These are phyloP conservation scores for Mesitornis unicolor DNA, from an alignment of 2,113 vertebrate genomes.

Conservation along the genomic window DNA sequence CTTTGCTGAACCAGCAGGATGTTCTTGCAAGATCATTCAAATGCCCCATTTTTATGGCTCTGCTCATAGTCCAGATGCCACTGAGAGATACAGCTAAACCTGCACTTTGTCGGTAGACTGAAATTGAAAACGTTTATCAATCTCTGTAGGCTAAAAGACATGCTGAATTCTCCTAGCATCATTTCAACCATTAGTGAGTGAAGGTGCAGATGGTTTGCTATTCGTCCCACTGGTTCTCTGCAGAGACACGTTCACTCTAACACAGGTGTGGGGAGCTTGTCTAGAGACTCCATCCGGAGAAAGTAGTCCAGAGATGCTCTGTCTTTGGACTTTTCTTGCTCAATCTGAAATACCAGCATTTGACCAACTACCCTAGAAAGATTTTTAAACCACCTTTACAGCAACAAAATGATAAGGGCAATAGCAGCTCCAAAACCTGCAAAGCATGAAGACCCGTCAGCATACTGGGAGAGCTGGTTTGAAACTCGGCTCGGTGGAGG, in stretches of 20 bases:
- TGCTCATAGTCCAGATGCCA: constrained; percentile 55
- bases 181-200: neutral
- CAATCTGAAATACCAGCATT: neutral
- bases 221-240: neutral
- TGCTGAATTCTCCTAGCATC: neutral
- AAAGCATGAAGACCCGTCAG: neutral
- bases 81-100: constrained; percentile 55
- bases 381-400: neutral
- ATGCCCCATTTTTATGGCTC: constrained; percentile 36
- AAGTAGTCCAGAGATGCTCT: neutral
- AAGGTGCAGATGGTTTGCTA: constrained; percentile 11
- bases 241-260: neutral
- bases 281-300: neutral
- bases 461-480: neutral
- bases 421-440: neutral
- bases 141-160: constrained; percentile 21
- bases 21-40: constrained; percentile 56
- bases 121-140: constrained; percentile 56
- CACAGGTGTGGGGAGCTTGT: neutral
- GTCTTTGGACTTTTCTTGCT: neutral
- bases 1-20: constrained; percentile 54
- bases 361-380: neutral
- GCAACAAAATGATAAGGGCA: neutral
- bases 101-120: constrained; percentile 24
- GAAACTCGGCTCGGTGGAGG: neutral